Evolutionary conservation across 2,888 invertebrate genomes (phyloP).

Genomic region (Aleiodes testaceus): DNA sequence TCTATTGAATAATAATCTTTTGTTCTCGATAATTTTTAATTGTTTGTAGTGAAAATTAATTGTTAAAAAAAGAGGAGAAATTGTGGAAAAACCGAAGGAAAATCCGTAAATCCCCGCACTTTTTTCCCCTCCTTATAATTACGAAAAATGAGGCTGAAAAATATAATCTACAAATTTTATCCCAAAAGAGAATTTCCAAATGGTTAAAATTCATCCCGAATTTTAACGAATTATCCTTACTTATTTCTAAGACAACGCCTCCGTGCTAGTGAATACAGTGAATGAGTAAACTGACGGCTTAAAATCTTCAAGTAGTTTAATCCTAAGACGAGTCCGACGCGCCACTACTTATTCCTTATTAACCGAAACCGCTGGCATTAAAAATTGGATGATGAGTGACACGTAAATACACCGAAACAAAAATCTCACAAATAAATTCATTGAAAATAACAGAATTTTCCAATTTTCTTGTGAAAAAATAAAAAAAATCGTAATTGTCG

Average conservation of each 20-base stretch:
- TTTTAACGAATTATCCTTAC: conserved; percentile 60
- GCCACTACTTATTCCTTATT: background rate
- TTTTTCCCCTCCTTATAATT: conserved; percentile 54
- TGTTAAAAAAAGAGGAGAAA: background rate
- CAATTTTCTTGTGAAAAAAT: too few species aligned
- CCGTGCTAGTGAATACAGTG: background rate
- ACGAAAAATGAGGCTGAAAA: conserved; percentile 58
- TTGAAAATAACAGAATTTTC: too few species aligned
- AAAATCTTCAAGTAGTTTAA: conserved; percentile 48
- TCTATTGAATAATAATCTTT: too few species aligned
- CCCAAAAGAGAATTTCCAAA: conserved; percentile 3
- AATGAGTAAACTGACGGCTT: conserved; percentile 3
- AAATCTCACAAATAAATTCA: background rate
- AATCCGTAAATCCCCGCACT: background rate
- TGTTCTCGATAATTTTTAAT: too few species aligned
- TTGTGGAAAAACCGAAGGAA: background rate
- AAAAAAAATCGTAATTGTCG: too few species aligned
- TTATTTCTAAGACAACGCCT: conserved; percentile 65
- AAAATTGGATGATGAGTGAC: background rate
- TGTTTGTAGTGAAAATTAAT: too few species aligned
- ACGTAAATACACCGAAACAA: background rate
- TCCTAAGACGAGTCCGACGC: conserved; percentile 48
- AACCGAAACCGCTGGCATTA: background rate
- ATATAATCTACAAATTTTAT: background rate
- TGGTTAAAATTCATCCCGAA: too few species aligned